These are phyloP conservation scores for Rhincodon typus DNA, from an alignment of 2,797 vertebrate species.

Conservation along the genomic window DNA sequence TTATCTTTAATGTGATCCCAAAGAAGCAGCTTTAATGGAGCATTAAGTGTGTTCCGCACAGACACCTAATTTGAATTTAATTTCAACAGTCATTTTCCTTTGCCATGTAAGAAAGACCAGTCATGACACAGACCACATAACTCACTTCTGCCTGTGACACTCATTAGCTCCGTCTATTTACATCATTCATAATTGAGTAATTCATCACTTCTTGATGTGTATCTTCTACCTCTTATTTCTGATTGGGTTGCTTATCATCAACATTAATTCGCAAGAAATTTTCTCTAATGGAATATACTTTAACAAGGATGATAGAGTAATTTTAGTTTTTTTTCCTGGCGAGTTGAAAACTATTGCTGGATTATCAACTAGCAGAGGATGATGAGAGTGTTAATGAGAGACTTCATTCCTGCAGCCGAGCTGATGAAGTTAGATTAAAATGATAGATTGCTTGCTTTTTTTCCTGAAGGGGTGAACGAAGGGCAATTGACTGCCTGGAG, in stretches of 20 bases:
- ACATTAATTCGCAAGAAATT: background rate
- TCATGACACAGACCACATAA: background rate
- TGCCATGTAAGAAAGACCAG: slow-evolving; percentile 18
- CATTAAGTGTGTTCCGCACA: background rate
- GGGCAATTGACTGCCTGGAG: slow-evolving; percentile 48
- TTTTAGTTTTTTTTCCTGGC: slow-evolving; percentile 41
- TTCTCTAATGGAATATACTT: slow-evolving; percentile 15
- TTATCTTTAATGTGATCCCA: background rate
- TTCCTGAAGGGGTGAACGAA: slow-evolving; percentile 47
- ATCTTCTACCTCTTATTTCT: background rate
- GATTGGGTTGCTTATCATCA: slow-evolving; percentile 27
- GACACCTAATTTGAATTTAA: slow-evolving; percentile 25
- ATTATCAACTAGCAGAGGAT: slow-evolving; percentile 45
- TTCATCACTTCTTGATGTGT: slow-evolving; percentile 28
- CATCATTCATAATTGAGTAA: slow-evolving; percentile 31
- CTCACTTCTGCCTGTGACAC: slow-evolving; percentile 24
- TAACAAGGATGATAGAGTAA: background rate
- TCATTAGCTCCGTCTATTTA: slow-evolving; percentile 17
- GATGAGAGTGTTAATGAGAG: slow-evolving; percentile 47
- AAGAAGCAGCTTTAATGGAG: slow-evolving; percentile 24
- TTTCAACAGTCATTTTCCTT: slow-evolving; percentile 23
- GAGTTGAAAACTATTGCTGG: slow-evolving; percentile 49
- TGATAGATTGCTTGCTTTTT: slow-evolving; percentile 52
- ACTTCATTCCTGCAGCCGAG: slow-evolving; percentile 45
- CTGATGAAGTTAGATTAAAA: slow-evolving; percentile 48